phyloP scores from a whole-genome alignment of 2,797 vertebrate genomes.

The Lerista edwardsae region DNA sequence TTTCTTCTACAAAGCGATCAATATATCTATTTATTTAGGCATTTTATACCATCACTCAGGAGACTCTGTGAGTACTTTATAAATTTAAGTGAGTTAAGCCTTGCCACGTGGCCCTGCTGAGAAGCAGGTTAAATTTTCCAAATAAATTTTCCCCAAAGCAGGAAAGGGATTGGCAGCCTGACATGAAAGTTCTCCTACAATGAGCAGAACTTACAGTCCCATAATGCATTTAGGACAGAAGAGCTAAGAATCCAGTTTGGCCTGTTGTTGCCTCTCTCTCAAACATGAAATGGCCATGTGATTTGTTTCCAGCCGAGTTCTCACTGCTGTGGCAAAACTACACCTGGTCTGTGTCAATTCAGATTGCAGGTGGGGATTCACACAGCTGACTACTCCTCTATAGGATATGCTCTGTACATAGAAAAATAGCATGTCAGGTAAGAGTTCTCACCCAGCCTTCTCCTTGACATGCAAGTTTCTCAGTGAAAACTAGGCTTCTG shows the following conservation, averaged over 20 bases:
- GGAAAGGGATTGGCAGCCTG: constrained; percentile 8
- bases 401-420: background rate
- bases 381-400: no score
- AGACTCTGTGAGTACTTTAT: background rate
- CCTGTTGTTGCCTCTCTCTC: background rate
- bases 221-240: no score
- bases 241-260: background rate
- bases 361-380: background rate
- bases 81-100: background rate
- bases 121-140: constrained; percentile 6
- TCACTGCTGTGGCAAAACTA: background rate
- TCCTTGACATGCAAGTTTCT: background rate
- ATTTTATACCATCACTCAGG: constrained; percentile 8
- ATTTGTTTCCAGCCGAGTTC: background rate
- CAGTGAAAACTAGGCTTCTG: background rate
- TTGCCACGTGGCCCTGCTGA: constrained; percentile 6
- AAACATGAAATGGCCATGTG: background rate
- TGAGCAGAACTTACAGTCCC: background rate
- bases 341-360: background rate
- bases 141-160: constrained; percentile 9
- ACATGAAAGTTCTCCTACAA: background rate
- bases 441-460: no score
- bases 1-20: constrained; percentile 37
- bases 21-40: constrained; percentile 20
- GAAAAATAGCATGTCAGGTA: background rate